Conservation (phyloP, 2,113 vertebrate genomes). For the Serilophus lunatus region DNA sequence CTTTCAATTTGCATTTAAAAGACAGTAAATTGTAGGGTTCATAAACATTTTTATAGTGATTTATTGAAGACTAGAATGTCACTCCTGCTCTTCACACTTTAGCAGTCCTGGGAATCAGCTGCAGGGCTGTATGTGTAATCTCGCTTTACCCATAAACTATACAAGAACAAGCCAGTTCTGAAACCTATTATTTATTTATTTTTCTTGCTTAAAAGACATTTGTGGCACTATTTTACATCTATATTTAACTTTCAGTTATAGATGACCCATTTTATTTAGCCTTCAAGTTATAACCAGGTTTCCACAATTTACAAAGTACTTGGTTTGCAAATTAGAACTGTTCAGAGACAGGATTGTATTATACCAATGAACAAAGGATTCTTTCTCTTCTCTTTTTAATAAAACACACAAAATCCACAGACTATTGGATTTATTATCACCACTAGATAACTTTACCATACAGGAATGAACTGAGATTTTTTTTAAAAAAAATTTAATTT, state of each 20-base stretch:
- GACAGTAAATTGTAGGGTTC: constrained; percentile 81
- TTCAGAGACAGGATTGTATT: constrained; percentile 51
- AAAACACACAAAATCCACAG: constrained; percentile 41
- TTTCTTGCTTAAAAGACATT: constrained; percentile 38
- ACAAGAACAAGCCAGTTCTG: constrained; percentile 50
- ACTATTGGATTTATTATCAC: constrained; percentile 57
- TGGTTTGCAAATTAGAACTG: constrained; percentile 50
- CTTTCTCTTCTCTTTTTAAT: constrained; percentile 41
- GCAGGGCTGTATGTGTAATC: constrained; percentile 63
- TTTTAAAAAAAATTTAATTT: background rate
- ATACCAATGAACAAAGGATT: constrained; percentile 49
- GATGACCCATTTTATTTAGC: constrained; percentile 69
- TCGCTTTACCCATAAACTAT: constrained; percentile 67
- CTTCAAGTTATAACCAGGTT: constrained; percentile 59
- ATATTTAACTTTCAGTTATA: constrained; percentile 61
- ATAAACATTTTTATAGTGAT: constrained; percentile 85
- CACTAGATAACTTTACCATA: constrained; percentile 42
- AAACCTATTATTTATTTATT: constrained; percentile 54
- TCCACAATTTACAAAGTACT: constrained; percentile 66
- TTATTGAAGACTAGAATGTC: constrained; percentile 78
- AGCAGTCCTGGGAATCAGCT: constrained; percentile 74
- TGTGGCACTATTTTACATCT: constrained; percentile 46
- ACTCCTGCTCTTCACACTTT: constrained; percentile 80
- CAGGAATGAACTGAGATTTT: background rate
- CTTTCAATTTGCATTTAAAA: constrained; percentile 84